These are phyloP conservation scores for Hyles vespertilio DNA, from an alignment of 1,140 invertebrate species.

Conservation along the genomic window DNA sequence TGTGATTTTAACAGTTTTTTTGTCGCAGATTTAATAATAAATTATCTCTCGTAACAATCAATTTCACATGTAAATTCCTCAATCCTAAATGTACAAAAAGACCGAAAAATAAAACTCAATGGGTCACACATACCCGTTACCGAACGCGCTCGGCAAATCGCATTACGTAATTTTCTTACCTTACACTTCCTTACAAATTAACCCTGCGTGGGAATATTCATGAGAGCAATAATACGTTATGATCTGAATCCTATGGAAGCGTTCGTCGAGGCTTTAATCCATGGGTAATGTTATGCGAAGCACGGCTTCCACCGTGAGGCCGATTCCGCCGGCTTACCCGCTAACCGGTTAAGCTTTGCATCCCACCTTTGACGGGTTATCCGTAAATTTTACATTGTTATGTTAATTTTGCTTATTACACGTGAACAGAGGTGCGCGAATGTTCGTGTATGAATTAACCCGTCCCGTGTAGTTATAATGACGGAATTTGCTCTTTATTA, in stretches of 20 bases:
- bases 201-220: conserved; percentile 3
- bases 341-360: conserved; percentile 21
- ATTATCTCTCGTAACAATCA: no score
- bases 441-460: no score
- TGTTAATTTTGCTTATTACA: conserved; percentile 11
- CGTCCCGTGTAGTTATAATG: no score
- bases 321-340: conserved; percentile 20
- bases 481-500: no score
- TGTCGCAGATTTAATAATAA: no score
- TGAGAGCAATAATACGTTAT: conserved; percentile 6
- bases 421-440: background rate
- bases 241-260: conserved; percentile 3
- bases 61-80: no score
- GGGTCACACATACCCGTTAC: background rate
- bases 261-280: conserved; percentile 4
- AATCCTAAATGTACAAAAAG: no score
- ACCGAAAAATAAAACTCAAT: background rate
- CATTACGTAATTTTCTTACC: no score
- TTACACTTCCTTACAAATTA: background rate
- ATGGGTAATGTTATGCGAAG: conserved; percentile 12
- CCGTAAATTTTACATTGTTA: conserved; percentile 12
- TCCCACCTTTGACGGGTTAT: conserved; percentile 12
- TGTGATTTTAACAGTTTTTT: no score
- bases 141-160: no score
- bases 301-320: conserved; percentile 10